Base-by-base conservation (phyloP, 2,113 vertebrate genomes). In the Nesoenas mayeri region DNA sequence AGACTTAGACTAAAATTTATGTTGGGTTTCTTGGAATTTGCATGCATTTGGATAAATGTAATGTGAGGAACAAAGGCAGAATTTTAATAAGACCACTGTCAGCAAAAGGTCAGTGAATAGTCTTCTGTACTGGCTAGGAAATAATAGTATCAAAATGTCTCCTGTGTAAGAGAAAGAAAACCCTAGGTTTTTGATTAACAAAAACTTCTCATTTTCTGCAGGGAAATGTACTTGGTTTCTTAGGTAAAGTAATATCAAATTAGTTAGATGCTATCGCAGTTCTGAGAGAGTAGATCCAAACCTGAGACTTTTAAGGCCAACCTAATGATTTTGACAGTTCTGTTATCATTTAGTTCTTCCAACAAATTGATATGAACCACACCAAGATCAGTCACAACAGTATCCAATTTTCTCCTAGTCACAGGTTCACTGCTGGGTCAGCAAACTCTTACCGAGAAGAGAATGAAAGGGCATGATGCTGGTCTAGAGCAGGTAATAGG, bases 391-490 rank as follows among this genome's bases (percentile, higher is more conserved):
- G 97, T 97, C 88, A 87, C 96, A 97, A 97, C 97, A 97, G 93
- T 97, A 98, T 98, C 96, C 98, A 98, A 97, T 98, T 98, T 98
- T 98, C 97, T 97, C 69, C 91, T 96, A 90, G 94, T 98, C 96
- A 97, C 93, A 89, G 97, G 97, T 97, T 98, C 97, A 98, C 85
- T 98, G 98, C 98, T 98, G 96, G 97, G 97, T 98, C 98, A 98
- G 98, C 98, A 98, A 94, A 98, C 97, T 97, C 97, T 96, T 97
- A 91, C 79, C 7, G 85, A 97, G 86, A 96, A 93, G 73, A 96
- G 96, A 97, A 97, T 97, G 97, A 98, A 97, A 98, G 97, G 96
- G 97, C 95, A 97, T 82, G 18, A 47, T 47, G 89, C 79, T 0
- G 96, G 94, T 95, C 94, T 89, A 92, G 85, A 97, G 97, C 96